Percentiles rank a stretch among this genome's conserved stretches.
phyloP scores from a whole-genome alignment of 2,888 invertebrate genomes.

The Psylliodes chrysocephalus region DNA sequence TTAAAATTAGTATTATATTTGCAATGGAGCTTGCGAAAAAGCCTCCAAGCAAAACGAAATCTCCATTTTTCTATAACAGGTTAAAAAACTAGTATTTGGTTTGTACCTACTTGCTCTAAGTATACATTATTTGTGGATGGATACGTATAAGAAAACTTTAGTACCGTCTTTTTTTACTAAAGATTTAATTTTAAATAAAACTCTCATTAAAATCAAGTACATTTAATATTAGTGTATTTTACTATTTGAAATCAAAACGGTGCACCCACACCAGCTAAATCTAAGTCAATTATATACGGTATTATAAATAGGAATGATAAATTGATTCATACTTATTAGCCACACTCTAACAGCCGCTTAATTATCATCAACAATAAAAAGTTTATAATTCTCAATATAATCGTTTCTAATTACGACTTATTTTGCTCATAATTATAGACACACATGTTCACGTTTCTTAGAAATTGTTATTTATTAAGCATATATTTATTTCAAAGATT shows the following conservation, averaged over 20 bases:
- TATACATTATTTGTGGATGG: too few relatives aligned
- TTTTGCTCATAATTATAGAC: conserved; percentile 19
- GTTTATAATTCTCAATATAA: conserved; percentile 24
- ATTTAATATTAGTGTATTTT: too few relatives aligned
- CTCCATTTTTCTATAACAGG: too few relatives aligned
- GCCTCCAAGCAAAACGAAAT: too few relatives aligned
- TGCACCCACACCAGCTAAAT: conserved; percentile 5
- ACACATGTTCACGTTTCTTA: conserved; percentile 17
- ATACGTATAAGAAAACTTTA: too few relatives aligned
- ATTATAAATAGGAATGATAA: conserved; percentile 20
- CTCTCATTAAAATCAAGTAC: too few relatives aligned
- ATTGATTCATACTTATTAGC: conserved; percentile 15
- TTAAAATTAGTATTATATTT: too few relatives aligned
- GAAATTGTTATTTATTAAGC: conserved; percentile 8
- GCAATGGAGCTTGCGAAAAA: too few relatives aligned
- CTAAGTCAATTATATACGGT: neutral
- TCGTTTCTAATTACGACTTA: conserved; percentile 26
- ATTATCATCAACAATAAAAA: conserved; percentile 22
- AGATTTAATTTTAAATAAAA: too few relatives aligned
- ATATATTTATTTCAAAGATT: conserved; percentile 7
- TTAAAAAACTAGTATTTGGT: too few relatives aligned
- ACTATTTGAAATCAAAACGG: neutral
- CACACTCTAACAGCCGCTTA: conserved; percentile 11
- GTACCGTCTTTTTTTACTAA: too few relatives aligned
- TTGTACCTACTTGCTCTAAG: too few relatives aligned